These are phyloP conservation scores for Eupithecia subfuscata DNA, from an alignment of 2,888 invertebrate species.

Conservation along the genomic window DNA sequence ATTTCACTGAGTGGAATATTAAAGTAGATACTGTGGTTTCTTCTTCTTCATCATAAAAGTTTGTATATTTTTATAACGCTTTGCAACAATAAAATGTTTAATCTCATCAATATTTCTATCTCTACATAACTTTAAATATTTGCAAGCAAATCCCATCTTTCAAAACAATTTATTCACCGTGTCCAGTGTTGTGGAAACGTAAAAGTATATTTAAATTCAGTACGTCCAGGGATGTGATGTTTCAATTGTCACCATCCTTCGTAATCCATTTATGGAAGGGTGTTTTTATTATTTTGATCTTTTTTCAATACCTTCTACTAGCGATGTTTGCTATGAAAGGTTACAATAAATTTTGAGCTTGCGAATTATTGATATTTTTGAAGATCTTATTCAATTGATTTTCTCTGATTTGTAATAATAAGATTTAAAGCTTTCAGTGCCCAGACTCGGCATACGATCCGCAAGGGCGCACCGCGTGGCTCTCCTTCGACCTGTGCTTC, in stretches of 20 bases:
- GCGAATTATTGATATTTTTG: no score
- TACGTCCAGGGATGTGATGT: slow-evolving; percentile 67
- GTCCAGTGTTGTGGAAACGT: slow-evolving; percentile 68
- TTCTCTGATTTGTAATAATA: background rate
- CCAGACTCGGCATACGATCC: no score
- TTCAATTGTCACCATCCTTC: slow-evolving; percentile 74
- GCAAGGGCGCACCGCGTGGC: no score
- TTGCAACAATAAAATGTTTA: background rate
- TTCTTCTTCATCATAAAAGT: background rate
- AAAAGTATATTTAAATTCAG: slow-evolving; percentile 77
- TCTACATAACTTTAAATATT: background rate
- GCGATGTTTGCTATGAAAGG: background rate
- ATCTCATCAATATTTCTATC: background rate
- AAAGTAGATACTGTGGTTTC: background rate
- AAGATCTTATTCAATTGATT: no score
- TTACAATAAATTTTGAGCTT: background rate
- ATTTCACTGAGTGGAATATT: slow-evolving; percentile 55
- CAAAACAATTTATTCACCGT: slow-evolving; percentile 34
- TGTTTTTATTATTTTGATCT: slow-evolving; percentile 37
- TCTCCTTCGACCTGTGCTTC: no score
- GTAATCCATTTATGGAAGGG: slow-evolving; percentile 77
- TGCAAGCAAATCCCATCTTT: background rate
- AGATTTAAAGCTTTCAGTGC: background rate
- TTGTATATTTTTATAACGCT: background rate
- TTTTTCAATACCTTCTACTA: slow-evolving; percentile 1